These are phyloP conservation scores for Linurgus olivaceus DNA, from an alignment of 2,797 vertebrate genomes.

Conservation along the genomic window DNA sequence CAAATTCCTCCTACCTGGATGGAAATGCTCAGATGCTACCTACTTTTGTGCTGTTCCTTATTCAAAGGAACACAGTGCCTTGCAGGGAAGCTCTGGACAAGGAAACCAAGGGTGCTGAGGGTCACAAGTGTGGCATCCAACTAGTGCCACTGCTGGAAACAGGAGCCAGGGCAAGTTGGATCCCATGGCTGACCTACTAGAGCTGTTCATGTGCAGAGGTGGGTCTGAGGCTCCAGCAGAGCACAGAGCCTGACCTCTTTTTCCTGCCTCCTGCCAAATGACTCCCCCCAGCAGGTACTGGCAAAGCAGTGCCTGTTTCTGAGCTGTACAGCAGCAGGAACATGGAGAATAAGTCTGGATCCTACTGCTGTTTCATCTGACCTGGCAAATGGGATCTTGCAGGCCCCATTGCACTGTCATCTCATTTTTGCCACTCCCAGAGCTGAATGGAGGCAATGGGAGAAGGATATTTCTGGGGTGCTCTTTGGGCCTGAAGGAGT, in stretches of 20 bases:
- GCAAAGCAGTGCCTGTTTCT: background rate
- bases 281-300: background rate
- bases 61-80: background rate
- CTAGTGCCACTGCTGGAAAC: background rate
- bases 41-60: background rate
- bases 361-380: background rate
- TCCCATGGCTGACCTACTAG: background rate
- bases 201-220: background rate
- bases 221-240: background rate
- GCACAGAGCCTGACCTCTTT: background rate
- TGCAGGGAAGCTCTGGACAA: background rate
- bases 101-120: background rate
- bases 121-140: accelerated
- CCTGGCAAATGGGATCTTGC: background rate
- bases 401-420: background rate
- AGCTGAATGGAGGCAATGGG: background rate
- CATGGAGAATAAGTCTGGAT: background rate
- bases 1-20: background rate
- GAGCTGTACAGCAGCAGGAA: background rate
- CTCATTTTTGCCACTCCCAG: background rate
- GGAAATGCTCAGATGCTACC: background rate
- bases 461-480: background rate
- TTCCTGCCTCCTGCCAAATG: background rate
- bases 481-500: background rate
- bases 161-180: background rate